A percentile compares a stretch with the other conserved stretches of the same genome.
phyloP scores from a whole-genome alignment of 2,797 vertebrate species.

The Coregonus ussuriensis region DNA sequence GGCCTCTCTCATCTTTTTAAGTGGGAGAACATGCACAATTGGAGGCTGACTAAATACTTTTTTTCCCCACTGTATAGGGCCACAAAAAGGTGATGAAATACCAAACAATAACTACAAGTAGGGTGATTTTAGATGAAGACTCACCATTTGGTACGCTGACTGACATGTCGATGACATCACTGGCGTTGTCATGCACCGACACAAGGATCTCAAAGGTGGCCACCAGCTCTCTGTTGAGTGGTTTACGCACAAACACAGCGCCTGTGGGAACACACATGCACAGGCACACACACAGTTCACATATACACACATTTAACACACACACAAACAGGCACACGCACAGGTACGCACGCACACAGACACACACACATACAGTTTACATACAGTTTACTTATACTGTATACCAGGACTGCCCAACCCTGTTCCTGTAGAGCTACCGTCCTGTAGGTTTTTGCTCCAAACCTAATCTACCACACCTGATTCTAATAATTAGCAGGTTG shows the following conservation, averaged over 20 bases:
- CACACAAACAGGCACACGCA: too few species aligned
- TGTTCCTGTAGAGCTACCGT: too few species aligned
- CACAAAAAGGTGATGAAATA: background rate
- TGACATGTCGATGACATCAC: conserved; percentile 88
- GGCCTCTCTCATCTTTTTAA: too few species aligned
- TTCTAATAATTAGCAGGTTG: too few species aligned
- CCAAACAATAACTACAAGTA: background rate
- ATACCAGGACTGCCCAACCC: too few species aligned
- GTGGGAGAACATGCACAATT: too few species aligned
- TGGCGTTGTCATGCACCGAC: conserved; percentile 96
- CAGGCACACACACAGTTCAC: conserved; percentile 25
- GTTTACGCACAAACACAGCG: conserved; percentile 90
- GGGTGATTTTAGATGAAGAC: conserved; percentile 23
- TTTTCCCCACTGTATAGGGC: background rate
- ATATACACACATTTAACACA: conserved; percentile 11
- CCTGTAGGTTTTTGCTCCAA: too few species aligned
- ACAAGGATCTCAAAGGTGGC: conserved; percentile 95
- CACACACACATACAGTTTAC: too few species aligned
- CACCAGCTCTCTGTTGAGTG: conserved; percentile 91
- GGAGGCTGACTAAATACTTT: too few species aligned
- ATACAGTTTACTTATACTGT: too few species aligned
- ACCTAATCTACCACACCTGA: too few species aligned
- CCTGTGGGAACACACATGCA: conserved; percentile 71
- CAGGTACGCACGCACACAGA: too few species aligned
- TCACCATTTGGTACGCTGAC: conserved; percentile 94